Evolutionary conservation across 2,797 vertebrate genomes (phyloP).

Genomic region (Pangasius djambal): DNA sequence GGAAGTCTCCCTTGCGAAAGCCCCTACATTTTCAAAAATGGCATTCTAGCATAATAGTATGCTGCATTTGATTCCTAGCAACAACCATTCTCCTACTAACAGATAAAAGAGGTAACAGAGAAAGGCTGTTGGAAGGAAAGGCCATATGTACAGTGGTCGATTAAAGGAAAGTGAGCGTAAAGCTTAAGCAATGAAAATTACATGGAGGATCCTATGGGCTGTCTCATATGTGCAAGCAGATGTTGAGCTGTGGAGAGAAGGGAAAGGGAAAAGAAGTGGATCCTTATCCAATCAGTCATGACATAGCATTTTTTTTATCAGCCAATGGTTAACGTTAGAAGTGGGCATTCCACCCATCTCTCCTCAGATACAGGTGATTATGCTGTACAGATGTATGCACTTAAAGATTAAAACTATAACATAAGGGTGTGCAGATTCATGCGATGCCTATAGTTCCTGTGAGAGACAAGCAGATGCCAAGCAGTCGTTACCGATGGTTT

Average conservation of each 20-base stretch:
- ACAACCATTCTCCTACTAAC: conserved; percentile 72
- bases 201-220: conserved; percentile 70
- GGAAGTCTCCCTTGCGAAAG: conserved; percentile 45
- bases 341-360: conserved; percentile 68
- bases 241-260: conserved; percentile 72
- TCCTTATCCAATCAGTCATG: conserved; percentile 69
- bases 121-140: conserved; percentile 75
- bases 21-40: conserved; percentile 50
- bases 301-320: conserved; percentile 43
- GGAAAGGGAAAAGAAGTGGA: conserved; percentile 62
- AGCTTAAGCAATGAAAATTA: conserved; percentile 76
- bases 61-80: conserved; percentile 74
- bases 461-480: conserved; percentile 71
- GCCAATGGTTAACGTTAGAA: conserved; percentile 68
- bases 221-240: conserved; percentile 78
- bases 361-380: conserved; percentile 59
- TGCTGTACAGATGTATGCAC: conserved; percentile 56
- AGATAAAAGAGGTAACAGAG: conserved; percentile 53
- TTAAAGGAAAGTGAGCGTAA: conserved; percentile 67
- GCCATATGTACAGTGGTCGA: conserved; percentile 66
- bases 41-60: conserved; percentile 63
- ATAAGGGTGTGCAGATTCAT: conserved; percentile 76
- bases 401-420: conserved; percentile 68
- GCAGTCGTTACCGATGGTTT: conserved; percentile 81
- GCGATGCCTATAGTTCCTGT: conserved; percentile 77